Evolutionary conservation across 2,888 invertebrate genomes (phyloP).

Genomic region (Teleogryllus oceanicus): DNA sequence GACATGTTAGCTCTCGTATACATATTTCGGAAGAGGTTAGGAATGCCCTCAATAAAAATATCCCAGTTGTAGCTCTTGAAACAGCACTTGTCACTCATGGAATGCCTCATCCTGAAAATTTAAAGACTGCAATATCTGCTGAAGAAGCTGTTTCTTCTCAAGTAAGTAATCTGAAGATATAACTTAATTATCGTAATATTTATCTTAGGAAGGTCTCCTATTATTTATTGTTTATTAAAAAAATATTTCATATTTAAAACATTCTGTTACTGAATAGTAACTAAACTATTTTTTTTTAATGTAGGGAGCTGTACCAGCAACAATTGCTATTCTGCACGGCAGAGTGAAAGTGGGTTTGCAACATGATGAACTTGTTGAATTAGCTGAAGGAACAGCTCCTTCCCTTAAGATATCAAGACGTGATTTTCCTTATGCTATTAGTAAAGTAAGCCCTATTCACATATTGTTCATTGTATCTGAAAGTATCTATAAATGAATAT

Average conservation of each 20-base stretch:
- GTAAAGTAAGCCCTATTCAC: slow-evolving; percentile 49
- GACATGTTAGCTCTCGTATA: neutral
- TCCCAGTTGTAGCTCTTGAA: slow-evolving; percentile 89
- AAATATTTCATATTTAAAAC: too few species aligned
- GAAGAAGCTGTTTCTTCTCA: slow-evolving; percentile 71
- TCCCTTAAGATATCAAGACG: slow-evolving; percentile 82
- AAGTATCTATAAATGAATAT: neutral
- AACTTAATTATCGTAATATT: too few species aligned
- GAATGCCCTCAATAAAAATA: slow-evolving; percentile 58
- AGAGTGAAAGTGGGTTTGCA: slow-evolving; percentile 75
- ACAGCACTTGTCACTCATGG: slow-evolving; percentile 98
- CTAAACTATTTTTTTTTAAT: slow-evolving; percentile 32
- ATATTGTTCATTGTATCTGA: too few species aligned
- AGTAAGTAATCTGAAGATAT: slow-evolving; percentile 35
- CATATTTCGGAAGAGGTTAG: slow-evolving; percentile 54
- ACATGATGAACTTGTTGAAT: slow-evolving; percentile 57
- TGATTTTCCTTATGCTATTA: slow-evolving; percentile 74
- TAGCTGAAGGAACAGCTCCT: slow-evolving; percentile 55
- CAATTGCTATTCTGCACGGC: slow-evolving; percentile 84
- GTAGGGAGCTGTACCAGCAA: slow-evolving; percentile 85
- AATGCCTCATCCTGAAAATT: slow-evolving; percentile 90
- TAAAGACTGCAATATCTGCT: slow-evolving; percentile 77
- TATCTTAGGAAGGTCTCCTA: too few species aligned
- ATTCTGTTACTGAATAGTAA: slow-evolving; percentile 19
- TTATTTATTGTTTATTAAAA: neutral